phyloP scores from a whole-genome alignment of 2,113 vertebrate species.

The Eulacestoma nigropectus region DNA sequence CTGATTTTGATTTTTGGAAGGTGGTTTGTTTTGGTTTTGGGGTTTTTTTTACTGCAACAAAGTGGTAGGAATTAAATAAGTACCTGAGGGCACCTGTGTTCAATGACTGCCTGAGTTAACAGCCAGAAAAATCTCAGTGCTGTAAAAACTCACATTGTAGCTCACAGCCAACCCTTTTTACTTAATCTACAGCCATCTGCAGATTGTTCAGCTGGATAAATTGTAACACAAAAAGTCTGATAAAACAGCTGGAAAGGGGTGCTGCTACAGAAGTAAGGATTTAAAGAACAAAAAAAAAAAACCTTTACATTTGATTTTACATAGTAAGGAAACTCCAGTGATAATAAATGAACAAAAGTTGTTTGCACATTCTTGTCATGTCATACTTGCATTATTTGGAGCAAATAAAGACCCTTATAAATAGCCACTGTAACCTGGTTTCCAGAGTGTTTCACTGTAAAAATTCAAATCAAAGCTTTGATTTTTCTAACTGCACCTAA shows the following conservation, averaged over 20 bases:
- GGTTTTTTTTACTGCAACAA: background rate
- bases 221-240: background rate
- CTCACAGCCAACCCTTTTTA: background rate
- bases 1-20: background rate
- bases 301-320: background rate
- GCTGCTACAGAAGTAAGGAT: background rate
- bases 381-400: background rate
- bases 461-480: background rate
- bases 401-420: background rate
- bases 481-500: background rate
- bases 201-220: background rate
- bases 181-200: background rate
- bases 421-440: background rate
- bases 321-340: background rate
- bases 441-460: background rate
- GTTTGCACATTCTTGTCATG: background rate
- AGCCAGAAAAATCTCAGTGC: background rate
- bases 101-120: background rate
- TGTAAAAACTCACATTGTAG: background rate
- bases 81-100: background rate
- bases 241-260: background rate
- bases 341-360: background rate
- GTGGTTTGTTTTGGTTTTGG: rapidly evolving
- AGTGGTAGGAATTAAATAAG: background rate
- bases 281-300: background rate